phyloP scores from a whole-genome alignment of 92 coral and sea anemone species.

The Bergia sp. region DNA sequence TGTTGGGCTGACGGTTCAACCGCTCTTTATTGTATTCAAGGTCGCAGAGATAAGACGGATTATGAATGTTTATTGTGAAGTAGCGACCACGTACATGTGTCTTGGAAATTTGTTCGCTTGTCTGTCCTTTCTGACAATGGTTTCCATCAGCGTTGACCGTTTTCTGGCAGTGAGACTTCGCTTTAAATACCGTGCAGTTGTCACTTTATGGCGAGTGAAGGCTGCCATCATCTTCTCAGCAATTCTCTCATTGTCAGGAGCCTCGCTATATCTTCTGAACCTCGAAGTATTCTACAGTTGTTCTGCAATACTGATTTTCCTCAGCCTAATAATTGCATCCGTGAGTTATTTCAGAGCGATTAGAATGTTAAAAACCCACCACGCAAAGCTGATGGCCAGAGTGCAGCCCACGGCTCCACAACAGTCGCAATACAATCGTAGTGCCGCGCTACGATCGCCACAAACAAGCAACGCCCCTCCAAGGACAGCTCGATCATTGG shows the following conservation, averaged over 20 bases:
- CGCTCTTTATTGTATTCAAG: conserved; percentile 31
- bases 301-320: neutral
- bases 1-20: conserved; percentile 39
- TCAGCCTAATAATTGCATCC: conserved; percentile 12
- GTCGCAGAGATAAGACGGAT: conserved; percentile 22
- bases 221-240: conserved; percentile 1
- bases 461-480: neutral
- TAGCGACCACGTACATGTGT: conserved; percentile 40
- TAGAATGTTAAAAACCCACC: conserved; percentile 23
- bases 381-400: conserved; percentile 18
- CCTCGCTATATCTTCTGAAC: conserved; percentile 22
- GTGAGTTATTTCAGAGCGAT: conserved; percentile 38
- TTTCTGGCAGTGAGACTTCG: conserved; percentile 43
- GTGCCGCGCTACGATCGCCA: conserved; percentile 4
- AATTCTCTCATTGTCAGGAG: neutral
- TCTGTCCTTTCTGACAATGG: conserved; percentile 37
- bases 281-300: conserved; percentile 32
- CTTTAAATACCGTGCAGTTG: conserved; percentile 34
- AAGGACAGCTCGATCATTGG: neutral
- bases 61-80: conserved; percentile 25
- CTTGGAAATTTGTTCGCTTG: conserved; percentile 42
- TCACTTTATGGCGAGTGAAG: conserved; percentile 29
- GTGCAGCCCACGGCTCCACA: conserved; percentile 29
- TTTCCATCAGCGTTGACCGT: conserved; percentile 37
- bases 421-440: neutral